Evolutionary conservation across 2,888 invertebrate genomes (phyloP).

Genomic region (Cremastinae sp.): DNA sequence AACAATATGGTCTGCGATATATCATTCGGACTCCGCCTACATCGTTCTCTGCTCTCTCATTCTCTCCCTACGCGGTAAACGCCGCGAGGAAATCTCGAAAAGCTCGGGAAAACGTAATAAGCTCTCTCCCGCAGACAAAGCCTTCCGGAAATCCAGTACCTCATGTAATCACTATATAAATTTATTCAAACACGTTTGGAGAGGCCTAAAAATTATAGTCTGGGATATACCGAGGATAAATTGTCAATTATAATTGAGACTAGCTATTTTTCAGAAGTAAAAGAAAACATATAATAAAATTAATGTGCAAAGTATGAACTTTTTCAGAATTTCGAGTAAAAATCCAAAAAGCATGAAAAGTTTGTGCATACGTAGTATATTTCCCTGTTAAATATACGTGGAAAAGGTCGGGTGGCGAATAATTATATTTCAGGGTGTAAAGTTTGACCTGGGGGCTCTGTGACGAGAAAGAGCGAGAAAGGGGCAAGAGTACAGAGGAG

Average conservation of each 20-base stretch:
- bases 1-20: slow-evolving; percentile 50
- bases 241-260: background rate
- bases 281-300: no score
- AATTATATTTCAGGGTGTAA: no score
- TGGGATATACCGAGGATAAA: background rate
- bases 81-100: slow-evolving; percentile 30
- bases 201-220: background rate
- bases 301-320: no score
- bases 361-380: slow-evolving; percentile 3
- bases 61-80: slow-evolving; percentile 28
- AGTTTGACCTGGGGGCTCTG: no score
- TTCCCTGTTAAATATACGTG: background rate
- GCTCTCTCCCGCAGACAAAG: slow-evolving; percentile 20
- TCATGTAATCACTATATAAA: slow-evolving; percentile 9
- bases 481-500: background rate
- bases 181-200: slow-evolving; percentile 5
- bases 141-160: slow-evolving; percentile 18
- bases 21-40: slow-evolving; percentile 27
- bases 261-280: background rate
- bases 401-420: background rate
- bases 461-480: background rate
- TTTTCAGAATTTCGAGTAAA: background rate
- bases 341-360: background rate
- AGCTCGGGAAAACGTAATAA: slow-evolving; percentile 11
- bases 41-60: background rate